Evolutionary conservation across 2,888 invertebrate species (phyloP).

Genomic region (Cephus spinipes): DNA sequence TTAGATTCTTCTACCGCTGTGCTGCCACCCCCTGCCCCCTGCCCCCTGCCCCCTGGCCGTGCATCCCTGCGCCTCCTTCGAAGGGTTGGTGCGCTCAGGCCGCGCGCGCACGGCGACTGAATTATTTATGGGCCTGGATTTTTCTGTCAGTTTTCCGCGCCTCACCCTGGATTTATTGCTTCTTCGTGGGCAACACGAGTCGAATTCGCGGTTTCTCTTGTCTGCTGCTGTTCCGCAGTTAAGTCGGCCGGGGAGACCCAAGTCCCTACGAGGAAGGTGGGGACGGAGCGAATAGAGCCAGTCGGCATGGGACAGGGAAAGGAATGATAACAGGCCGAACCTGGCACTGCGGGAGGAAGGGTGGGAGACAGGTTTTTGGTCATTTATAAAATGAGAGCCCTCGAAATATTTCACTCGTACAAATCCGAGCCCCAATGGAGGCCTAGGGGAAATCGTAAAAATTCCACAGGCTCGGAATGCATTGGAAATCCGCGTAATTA

Average conservation of each 20-base stretch:
- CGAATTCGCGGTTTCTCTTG: slow-evolving; percentile 25
- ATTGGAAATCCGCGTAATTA: slow-evolving; percentile 65
- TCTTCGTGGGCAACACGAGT: slow-evolving; percentile 19
- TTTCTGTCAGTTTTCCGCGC: slow-evolving; percentile 34
- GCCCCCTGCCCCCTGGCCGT: neutral
- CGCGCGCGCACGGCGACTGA: slow-evolving; percentile 39
- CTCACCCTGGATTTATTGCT: slow-evolving; percentile 22
- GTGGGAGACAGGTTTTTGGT: slow-evolving; percentile 29
- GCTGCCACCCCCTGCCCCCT: slow-evolving; percentile 7
- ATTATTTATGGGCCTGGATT: slow-evolving; percentile 58
- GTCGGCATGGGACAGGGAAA: neutral
- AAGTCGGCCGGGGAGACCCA: no score
- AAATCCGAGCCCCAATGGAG: slow-evolving; percentile 28
- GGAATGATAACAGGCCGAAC: neutral
- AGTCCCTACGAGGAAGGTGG: no score
- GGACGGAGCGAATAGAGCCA: neutral
- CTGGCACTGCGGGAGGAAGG: slow-evolving; percentile 32
- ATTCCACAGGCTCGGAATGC: slow-evolving; percentile 55
- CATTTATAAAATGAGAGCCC: slow-evolving; percentile 51
- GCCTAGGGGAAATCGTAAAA: slow-evolving; percentile 54
- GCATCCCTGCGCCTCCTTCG: neutral
- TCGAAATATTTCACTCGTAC: slow-evolving; percentile 51
- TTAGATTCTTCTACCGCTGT: slow-evolving; percentile 47
- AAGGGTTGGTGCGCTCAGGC: neutral
- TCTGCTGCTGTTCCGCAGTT: neutral